Evolutionary conservation across 2,888 invertebrate genomes (phyloP).

Genomic region (Selenia dentaria): DNA sequence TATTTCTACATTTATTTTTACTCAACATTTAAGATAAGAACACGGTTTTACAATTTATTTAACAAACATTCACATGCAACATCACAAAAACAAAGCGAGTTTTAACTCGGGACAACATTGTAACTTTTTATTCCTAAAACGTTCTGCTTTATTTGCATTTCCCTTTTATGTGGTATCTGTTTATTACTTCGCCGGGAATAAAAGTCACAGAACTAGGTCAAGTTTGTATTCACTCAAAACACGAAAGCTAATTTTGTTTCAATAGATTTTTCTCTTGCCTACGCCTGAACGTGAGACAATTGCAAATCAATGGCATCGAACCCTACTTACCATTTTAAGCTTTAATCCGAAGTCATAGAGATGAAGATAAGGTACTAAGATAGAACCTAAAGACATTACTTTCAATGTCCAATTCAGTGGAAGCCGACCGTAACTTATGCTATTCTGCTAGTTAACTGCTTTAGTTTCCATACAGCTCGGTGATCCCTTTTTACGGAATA

Average conservation of each 20-base stretch:
- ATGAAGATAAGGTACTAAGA: slow-evolving; percentile 8
- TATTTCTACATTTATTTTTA: too few species aligned
- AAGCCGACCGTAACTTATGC: slow-evolving; percentile 17
- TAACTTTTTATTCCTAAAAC: slow-evolving; percentile 16
- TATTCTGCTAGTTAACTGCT: slow-evolving; percentile 19
- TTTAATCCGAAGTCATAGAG: slow-evolving; percentile 16
- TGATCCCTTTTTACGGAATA: slow-evolving; percentile 14
- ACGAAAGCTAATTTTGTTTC: slow-evolving; percentile 42
- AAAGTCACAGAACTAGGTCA: slow-evolving; percentile 43
- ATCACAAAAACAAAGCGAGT: slow-evolving; percentile 6
- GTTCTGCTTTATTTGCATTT: slow-evolving; percentile 24
- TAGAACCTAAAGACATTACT: slow-evolving; percentile 10
- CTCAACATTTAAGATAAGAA: too few species aligned
- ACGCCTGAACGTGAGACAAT: slow-evolving; percentile 40
- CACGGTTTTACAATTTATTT: too few species aligned
- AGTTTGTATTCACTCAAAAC: slow-evolving; percentile 40
- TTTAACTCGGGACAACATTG: slow-evolving; percentile 4
- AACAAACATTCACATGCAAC: slow-evolving; percentile 1
- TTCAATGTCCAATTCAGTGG: slow-evolving; percentile 22
- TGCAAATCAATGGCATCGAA: slow-evolving; percentile 30
- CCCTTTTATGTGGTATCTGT: slow-evolving; percentile 39
- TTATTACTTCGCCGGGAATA: slow-evolving; percentile 36
- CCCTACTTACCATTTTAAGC: slow-evolving; percentile 1
- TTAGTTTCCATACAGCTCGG: slow-evolving; percentile 18
- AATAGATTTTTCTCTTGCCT: slow-evolving; percentile 42